phyloP scores from a whole-genome alignment of 2,113 vertebrate species.

The Spilogale gracilis region DNA sequence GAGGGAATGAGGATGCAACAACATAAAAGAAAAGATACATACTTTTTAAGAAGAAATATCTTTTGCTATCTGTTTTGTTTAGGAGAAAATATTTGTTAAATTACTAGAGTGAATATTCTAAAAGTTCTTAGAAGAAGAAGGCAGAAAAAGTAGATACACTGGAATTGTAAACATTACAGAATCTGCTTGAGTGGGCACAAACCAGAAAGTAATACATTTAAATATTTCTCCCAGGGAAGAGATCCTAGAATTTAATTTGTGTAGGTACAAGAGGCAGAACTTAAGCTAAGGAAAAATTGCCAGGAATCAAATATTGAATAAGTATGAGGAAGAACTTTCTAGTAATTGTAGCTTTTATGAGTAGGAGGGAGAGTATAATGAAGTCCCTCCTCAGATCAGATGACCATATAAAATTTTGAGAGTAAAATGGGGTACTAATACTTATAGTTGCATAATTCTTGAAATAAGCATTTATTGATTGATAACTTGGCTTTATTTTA shows the following conservation, averaged over 20 bases:
- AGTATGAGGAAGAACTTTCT: background rate
- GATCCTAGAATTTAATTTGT: slow-evolving; percentile 29
- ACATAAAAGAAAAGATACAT: background rate
- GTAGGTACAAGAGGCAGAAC: background rate
- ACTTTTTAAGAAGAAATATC: background rate
- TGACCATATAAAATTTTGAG: background rate
- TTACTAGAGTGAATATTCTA: background rate
- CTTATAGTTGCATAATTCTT: slow-evolving; percentile 18
- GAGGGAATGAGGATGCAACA: background rate
- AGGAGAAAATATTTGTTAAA: slow-evolving; percentile 24
- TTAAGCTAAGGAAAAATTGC: slow-evolving; percentile 5
- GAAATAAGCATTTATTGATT: background rate
- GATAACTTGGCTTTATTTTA: background rate
- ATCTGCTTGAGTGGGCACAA: background rate
- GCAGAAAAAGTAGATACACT: background rate
- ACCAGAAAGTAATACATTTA: background rate
- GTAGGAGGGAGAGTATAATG: background rate
- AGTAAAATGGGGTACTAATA: background rate
- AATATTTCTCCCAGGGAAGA: slow-evolving; percentile 13
- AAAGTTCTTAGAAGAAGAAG: slow-evolving; percentile 6
- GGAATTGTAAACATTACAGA: background rate
- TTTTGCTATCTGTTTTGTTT: slow-evolving; percentile 18
- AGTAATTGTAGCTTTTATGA: background rate
- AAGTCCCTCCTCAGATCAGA: background rate
- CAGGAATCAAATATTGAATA: slow-evolving; percentile 15